These are phyloP conservation scores for Andrena flavipes DNA, from an alignment of 2,888 invertebrate species.

Conservation along the genomic window DNA sequence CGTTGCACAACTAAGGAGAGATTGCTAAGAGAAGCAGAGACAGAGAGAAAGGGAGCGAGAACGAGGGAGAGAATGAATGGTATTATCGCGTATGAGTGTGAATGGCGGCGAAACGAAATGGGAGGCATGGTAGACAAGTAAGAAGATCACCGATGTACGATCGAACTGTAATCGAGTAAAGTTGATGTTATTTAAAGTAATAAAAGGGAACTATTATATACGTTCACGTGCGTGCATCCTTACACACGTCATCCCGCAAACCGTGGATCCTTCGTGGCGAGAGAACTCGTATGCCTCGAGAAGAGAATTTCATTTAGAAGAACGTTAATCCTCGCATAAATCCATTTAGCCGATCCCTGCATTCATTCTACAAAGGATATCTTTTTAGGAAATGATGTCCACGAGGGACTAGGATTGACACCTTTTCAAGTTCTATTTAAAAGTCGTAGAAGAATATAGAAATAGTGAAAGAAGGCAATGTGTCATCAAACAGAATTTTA, in stretches of 20 bases:
- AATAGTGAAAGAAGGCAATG: too few species aligned
- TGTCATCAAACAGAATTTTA: too few species aligned
- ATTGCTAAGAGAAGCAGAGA: conserved; percentile 48
- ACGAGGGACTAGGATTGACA: too few species aligned
- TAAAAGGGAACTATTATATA: conserved; percentile 69
- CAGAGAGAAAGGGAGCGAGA: conserved; percentile 12
- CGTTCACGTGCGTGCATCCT: conserved; percentile 46
- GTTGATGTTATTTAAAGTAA: conserved; percentile 83
- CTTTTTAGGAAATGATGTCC: too few species aligned
- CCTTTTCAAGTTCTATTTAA: too few species aligned
- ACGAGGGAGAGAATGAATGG: conserved; percentile 21
- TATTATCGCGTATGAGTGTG: conserved; percentile 20
- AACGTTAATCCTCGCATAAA: too few species aligned
- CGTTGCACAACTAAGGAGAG: conserved; percentile 77
- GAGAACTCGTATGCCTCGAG: background rate
- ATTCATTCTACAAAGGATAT: too few species aligned
- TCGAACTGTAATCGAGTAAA: conserved; percentile 80
- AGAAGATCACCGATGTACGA: conserved; percentile 75
- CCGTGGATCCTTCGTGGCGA: background rate
- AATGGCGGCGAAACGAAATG: conserved; percentile 20
- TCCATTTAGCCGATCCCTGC: too few species aligned
- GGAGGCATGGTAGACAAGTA: conserved; percentile 55
- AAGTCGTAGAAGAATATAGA: too few species aligned
- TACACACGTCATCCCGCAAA: conserved; percentile 25
- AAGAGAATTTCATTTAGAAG: too few species aligned